A percentile compares a stretch with the other conserved stretches of the same genome.
These are phyloP conservation scores for Idaea straminata DNA, from an alignment of 2,888 invertebrate genomes.

Conservation along the genomic window DNA sequence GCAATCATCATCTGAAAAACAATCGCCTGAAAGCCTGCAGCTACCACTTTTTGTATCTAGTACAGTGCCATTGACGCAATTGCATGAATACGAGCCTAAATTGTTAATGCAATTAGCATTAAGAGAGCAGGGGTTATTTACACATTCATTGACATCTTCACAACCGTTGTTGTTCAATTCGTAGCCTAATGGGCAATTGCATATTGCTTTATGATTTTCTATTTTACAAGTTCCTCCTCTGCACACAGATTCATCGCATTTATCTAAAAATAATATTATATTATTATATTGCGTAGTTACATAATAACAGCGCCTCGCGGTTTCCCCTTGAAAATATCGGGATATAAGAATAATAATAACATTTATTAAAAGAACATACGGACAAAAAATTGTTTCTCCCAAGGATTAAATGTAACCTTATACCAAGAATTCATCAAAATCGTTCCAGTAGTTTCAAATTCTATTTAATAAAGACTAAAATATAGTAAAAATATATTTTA, in stretches of 20 bases:
- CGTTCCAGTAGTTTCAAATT: too few relatives aligned
- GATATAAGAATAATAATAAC: too few relatives aligned
- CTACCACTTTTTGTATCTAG: conserved; percentile 87
- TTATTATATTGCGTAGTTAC: neutral
- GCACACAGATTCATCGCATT: conserved; percentile 89
- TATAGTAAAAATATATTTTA: too few relatives aligned
- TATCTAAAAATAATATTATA: conserved; percentile 77
- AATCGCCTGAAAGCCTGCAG: conserved; percentile 91
- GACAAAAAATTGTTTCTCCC: too few relatives aligned
- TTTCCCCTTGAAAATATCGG: too few relatives aligned
- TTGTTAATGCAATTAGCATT: conserved; percentile 89
- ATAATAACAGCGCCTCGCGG: neutral
- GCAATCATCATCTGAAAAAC: conserved; percentile 89
- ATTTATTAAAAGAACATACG: too few relatives aligned
- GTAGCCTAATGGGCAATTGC: conserved; percentile 88
- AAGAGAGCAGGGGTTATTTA: conserved; percentile 87
- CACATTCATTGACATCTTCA: conserved; percentile 90
- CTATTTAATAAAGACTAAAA: too few relatives aligned
- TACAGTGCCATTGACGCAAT: conserved; percentile 88
- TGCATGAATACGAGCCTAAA: conserved; percentile 88
- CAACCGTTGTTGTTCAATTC: conserved; percentile 84
- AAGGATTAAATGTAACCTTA: too few relatives aligned
- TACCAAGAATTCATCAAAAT: too few relatives aligned
- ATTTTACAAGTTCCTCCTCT: conserved; percentile 90
- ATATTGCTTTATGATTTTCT: conserved; percentile 85